These are phyloP conservation scores for Proisotoma minuta DNA, from an alignment of 2,888 invertebrate species.

Conservation along the genomic window DNA sequence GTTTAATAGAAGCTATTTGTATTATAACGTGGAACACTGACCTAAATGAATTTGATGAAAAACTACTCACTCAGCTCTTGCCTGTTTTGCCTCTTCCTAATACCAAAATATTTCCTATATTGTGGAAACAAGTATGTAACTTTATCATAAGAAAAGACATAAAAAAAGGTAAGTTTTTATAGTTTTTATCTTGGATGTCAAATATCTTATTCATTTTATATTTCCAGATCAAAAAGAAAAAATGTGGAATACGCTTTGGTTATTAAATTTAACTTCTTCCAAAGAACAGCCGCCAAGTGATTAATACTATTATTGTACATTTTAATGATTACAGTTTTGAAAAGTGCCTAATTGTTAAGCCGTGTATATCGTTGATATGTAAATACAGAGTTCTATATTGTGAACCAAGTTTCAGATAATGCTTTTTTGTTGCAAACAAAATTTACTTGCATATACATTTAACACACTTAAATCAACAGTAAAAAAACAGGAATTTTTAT, in stretches of 20 bases:
- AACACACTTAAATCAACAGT: background rate
- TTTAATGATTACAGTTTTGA: constrained; percentile 36
- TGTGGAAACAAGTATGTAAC: constrained; percentile 42
- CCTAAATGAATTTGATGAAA: constrained; percentile 33
- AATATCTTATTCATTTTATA: background rate
- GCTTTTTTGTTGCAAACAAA: background rate
- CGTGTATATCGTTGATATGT: constrained; percentile 9
- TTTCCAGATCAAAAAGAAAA: constrained; percentile 37
- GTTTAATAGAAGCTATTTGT: constrained; percentile 44
- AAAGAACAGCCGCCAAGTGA: constrained; percentile 17
- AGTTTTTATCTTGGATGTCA: background rate
- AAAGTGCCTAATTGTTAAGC: constrained; percentile 36
- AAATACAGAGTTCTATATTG: constrained; percentile 2
- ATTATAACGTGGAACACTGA: constrained; percentile 37
- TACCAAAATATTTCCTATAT: constrained; percentile 26
- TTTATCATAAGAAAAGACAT: constrained; percentile 34
- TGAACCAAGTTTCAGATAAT: background rate
- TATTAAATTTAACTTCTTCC: constrained; percentile 28
- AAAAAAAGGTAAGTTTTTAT: constrained; percentile 31
- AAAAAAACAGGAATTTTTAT: background rate
- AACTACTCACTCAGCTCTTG: constrained; percentile 31
- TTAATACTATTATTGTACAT: constrained; percentile 18
- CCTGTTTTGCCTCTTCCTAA: constrained; percentile 33
- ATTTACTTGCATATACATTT: background rate
- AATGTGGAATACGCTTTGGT: constrained; percentile 40